Evolutionary conservation across 2,888 invertebrate species (phyloP).

Genomic region (Drosophila buzzatii): DNA sequence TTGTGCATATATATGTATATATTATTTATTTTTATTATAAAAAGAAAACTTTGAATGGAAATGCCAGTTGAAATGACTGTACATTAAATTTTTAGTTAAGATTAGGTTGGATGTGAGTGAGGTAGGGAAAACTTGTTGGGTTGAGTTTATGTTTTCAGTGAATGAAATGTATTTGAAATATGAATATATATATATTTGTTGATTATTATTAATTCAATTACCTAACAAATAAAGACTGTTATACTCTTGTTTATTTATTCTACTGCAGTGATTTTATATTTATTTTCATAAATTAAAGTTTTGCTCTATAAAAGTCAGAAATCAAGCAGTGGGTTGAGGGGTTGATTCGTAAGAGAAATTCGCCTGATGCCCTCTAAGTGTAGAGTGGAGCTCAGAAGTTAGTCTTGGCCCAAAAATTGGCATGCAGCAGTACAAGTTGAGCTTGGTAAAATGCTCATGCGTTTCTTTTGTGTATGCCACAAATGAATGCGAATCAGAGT

Average conservation of each 20-base stretch:
- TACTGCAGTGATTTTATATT: not conserved
- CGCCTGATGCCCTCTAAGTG: not conserved
- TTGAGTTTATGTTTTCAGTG: not conserved
- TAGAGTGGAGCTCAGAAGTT: not conserved
- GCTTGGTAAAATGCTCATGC: not conserved
- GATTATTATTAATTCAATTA: not conserved
- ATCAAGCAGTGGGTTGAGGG: not conserved
- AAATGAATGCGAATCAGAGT: not conserved
- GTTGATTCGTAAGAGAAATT: too few species aligned
- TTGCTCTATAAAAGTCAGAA: not conserved
- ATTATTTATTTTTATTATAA: slow-evolving; percentile 3
- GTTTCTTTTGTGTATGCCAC: not conserved
- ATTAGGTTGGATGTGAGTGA: not conserved
- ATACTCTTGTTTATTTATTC: too few species aligned
- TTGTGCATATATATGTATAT: not conserved
- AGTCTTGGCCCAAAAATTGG: not conserved
- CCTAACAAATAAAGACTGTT: too few species aligned
- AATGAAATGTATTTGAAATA: not conserved
- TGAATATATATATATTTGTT: not conserved
- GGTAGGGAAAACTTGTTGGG: not conserved
- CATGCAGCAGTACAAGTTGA: not conserved
- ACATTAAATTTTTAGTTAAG: slow-evolving; percentile 10
- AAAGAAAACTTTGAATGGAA: slow-evolving; percentile 1
- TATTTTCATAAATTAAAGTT: not conserved
- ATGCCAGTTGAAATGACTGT: slow-evolving; percentile 1